These are phyloP conservation scores for Muntiacus muntjak DNA, from an alignment of 2,113 vertebrate genomes.

Conservation along the genomic window DNA sequence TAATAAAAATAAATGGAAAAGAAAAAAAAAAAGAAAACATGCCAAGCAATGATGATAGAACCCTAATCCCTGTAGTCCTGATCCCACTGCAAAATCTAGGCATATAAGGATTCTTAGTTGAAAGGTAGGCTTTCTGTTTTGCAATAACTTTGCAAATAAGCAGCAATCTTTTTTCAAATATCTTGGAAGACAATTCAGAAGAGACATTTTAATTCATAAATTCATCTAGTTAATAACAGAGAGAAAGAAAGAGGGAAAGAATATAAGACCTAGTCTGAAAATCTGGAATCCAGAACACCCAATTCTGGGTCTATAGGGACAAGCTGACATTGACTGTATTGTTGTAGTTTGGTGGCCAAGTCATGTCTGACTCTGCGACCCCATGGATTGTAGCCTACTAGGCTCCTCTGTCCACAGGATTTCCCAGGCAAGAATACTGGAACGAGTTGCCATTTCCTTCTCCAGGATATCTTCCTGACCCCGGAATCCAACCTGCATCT, in stretches of 20 bases:
- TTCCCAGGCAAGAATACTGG: neutral
- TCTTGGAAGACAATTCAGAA: neutral
- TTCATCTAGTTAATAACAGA: neutral
- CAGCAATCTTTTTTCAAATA: neutral
- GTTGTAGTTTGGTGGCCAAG: neutral
- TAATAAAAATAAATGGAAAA: too few relatives aligned
- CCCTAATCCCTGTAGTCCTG: neutral
- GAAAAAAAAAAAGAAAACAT: neutral
- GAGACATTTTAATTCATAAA: neutral
- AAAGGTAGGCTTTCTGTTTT: neutral
- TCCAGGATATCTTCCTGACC: neutral
- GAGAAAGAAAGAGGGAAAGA: neutral
- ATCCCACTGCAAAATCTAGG: neutral
- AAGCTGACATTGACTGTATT: neutral
- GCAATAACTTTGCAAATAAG: neutral
- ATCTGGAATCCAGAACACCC: neutral
- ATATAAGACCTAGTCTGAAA: neutral
- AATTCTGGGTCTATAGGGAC: neutral
- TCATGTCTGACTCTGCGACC: neutral
- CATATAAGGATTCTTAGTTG: neutral
- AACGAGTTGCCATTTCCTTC: neutral
- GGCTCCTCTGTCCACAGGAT: neutral
- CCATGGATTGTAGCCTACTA: neutral
- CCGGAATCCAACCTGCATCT: neutral
- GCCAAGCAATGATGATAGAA: neutral